phyloP scores from a whole-genome alignment of 2,888 invertebrate genomes.

The Agrochola circellaris region DNA sequence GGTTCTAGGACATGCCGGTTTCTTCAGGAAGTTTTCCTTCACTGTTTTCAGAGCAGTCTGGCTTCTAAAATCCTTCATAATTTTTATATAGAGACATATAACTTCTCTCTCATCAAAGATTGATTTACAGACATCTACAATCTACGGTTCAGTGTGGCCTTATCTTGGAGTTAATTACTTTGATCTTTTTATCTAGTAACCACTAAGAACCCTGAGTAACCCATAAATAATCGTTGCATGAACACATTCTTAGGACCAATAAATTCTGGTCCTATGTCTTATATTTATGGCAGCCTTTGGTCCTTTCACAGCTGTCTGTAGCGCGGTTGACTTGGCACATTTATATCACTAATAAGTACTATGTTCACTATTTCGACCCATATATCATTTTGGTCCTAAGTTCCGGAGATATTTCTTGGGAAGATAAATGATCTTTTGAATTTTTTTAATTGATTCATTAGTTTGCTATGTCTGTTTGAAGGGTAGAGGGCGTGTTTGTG shows the following conservation, averaged over 20 bases:
- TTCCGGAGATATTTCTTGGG: slow-evolving; percentile 23
- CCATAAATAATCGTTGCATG: slow-evolving; percentile 36
- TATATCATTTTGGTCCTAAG: slow-evolving; percentile 34
- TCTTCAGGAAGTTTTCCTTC: background rate
- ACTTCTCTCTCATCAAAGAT: background rate
- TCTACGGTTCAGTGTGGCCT: slow-evolving; percentile 18
- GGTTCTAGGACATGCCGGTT: background rate
- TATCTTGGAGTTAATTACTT: slow-evolving; percentile 30
- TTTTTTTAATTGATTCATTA: slow-evolving; percentile 40
- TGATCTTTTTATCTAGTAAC: slow-evolving; percentile 20
- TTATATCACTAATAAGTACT: slow-evolving; percentile 37
- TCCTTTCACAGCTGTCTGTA: slow-evolving; percentile 36
- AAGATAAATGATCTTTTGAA: slow-evolving; percentile 23
- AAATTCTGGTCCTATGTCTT: slow-evolving; percentile 27
- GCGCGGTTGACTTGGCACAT: slow-evolving; percentile 34
- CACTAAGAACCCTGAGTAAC: slow-evolving; percentile 9
- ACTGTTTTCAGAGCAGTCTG: background rate
- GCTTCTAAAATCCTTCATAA: background rate
- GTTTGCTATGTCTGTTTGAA: slow-evolving; percentile 5
- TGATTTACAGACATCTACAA: slow-evolving; percentile 4
- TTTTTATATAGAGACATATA: background rate
- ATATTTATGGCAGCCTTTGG: slow-evolving; percentile 41
- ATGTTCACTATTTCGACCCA: slow-evolving; percentile 22
- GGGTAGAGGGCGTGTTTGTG: slow-evolving; percentile 1
- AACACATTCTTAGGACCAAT: slow-evolving; percentile 39